Evolutionary conservation across 2,888 invertebrate species (phyloP).

Genomic region (Nomada ruficornis): DNA sequence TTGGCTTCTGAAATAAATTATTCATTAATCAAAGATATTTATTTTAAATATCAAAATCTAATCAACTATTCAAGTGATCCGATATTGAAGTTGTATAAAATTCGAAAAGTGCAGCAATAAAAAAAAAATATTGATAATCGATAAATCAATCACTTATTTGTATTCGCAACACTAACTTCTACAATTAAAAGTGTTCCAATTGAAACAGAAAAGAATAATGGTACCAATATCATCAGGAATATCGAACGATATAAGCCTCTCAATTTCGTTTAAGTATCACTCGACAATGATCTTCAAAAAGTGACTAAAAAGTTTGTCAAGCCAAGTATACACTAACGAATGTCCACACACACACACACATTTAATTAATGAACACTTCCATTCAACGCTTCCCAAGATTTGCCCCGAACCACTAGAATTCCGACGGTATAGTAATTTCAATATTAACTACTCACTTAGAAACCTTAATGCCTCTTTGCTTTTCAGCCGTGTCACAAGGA

Average conservation of each 20-base stretch:
- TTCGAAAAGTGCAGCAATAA: no score
- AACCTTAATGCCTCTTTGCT: constrained; percentile 19
- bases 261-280: not conserved
- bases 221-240: not conserved
- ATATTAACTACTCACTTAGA: constrained; percentile 42
- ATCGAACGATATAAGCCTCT: not conserved
- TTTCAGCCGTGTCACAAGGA: not conserved
- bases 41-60: no score
- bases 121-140: no score
- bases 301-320: not conserved
- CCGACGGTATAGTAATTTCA: constrained; percentile 36
- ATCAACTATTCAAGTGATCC: no score
- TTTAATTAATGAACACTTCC: not conserved
- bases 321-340: not conserved
- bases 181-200: no score
- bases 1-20: no score
- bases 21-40: no score
- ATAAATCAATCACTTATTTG: no score
- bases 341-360: not conserved
- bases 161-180: no score
- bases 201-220: not conserved
- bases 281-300: not conserved
- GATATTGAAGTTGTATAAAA: no score
- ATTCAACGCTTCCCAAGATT: not conserved
- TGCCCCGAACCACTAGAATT: not conserved